phyloP scores from a whole-genome alignment of 2,113 vertebrate genomes.

The Anas platyrhynchos region DNA sequence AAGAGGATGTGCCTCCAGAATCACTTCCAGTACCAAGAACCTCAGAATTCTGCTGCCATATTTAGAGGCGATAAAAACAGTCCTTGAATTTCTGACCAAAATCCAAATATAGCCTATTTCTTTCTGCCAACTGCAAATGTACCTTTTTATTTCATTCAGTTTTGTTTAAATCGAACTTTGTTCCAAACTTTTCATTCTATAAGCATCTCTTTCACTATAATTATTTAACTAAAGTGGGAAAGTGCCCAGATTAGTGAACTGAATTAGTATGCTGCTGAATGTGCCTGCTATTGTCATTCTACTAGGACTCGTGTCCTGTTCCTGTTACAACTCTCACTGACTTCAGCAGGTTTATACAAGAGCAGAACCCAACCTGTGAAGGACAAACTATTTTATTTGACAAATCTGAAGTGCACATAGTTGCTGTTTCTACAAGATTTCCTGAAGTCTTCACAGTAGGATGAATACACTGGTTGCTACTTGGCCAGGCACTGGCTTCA shows the following conservation, averaged over 20 bases:
- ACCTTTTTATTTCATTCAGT: conserved; percentile 63
- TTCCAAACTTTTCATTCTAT: conserved; percentile 61
- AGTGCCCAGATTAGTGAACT: conserved; percentile 25
- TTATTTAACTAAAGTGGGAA: conserved; percentile 55
- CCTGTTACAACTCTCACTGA: neutral
- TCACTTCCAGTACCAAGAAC: conserved; percentile 48
- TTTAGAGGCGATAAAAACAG: conserved; percentile 67
- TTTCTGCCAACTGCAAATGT: conserved; percentile 56
- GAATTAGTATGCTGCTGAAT: conserved; percentile 3
- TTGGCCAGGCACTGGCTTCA: neutral
- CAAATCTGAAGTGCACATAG: neutral
- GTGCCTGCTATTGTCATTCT: neutral
- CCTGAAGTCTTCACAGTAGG: neutral
- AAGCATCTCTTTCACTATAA: conserved; percentile 35
- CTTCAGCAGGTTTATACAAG: neutral
- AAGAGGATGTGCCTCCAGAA: conserved; percentile 60
- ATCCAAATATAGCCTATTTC: conserved; percentile 61
- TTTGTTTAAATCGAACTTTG: conserved; percentile 48
- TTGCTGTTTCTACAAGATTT: neutral
- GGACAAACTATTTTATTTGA: neutral
- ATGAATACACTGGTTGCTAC: neutral
- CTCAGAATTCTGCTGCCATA: conserved; percentile 61
- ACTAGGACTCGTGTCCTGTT: neutral
- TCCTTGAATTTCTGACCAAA: conserved; percentile 58
- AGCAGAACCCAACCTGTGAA: neutral